Conservation (phyloP, 2,113 vertebrate genomes). For the Sphaerodactylus townsendi region DNA sequence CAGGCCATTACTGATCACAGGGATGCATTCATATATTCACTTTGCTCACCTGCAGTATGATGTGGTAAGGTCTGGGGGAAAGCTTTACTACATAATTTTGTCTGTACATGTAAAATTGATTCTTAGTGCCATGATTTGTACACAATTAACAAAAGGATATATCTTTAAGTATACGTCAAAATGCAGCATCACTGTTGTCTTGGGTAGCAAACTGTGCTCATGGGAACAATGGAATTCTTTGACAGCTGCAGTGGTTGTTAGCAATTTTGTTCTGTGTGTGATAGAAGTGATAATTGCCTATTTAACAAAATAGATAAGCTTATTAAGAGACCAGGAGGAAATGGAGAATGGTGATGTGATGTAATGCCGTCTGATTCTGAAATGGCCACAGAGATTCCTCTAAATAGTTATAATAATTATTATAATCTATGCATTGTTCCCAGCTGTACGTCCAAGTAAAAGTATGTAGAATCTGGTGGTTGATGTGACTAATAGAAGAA, state of each 20-base stretch:
- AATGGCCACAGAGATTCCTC: no score
- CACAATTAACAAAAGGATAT: background rate
- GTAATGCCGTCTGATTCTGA: no score
- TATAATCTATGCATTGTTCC: no score
- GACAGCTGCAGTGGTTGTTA: background rate
- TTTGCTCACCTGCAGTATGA: background rate
- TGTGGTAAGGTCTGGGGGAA: background rate
- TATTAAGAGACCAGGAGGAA: background rate
- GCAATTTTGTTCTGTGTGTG: background rate
- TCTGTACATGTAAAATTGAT: background rate
- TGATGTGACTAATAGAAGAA: no score
- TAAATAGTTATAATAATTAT: no score
- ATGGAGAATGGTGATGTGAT: background rate
- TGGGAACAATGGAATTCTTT: background rate
- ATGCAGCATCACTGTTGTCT: background rate
- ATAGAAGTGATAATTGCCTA: background rate
- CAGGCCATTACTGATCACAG: background rate
- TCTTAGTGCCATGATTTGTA: background rate
- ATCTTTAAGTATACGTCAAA: background rate
- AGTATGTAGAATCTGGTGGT: no score
- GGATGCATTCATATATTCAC: background rate
- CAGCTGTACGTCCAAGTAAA: no score
- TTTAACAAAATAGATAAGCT: background rate
- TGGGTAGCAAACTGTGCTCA: background rate
- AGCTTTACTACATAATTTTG: background rate